Evolutionary conservation across 2,113 vertebrate genomes (phyloP), one percentile per base, ranked within the genome.

Genomic region (Vicugna pacos): DNA sequence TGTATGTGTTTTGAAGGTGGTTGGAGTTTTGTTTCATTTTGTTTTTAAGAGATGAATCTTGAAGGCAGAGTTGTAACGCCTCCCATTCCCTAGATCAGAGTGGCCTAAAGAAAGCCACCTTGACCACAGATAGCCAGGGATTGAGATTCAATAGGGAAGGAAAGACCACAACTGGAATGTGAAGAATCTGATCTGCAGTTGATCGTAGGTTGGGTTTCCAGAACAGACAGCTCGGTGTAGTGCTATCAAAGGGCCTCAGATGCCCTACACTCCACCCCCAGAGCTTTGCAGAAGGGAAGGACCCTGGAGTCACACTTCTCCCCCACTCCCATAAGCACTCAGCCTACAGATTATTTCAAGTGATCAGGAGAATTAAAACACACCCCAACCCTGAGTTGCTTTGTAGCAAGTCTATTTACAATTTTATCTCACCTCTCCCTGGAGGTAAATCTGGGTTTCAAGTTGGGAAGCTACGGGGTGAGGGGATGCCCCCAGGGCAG

Each of bases 331-430:
- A 86, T 90, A 95, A 96, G 80, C 97, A 96, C 67, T 76, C 79
- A 60, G 93, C 84, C 95, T 96, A 94, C 76, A 97, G 94, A 97
- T 91, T 94, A 96, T 92, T 97, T 98, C 97, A 98, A 97, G 96
- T 97, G 96, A 98, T 88, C 97, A 98, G 97, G 97, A 96, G 95
- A 96, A 95, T 88, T 90, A 97, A 95, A 92, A 98, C 92, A 96
- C 67, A 95, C 93, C 96, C 97, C 93, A 96, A 96, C 95, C 96
- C 96, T 94, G 95, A 96, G 94, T 93, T 98, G 83, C 85, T 93
- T 75, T 95, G 91, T 72, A 93, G 94, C 90, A 94, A 89, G 50
- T 96, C 97, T 97, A 97, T 95, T 96, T 98, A 98, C 97, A 98
- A 58, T 75, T 93, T 88, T 79, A 85, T 92, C 69, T 92, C 93